Conservation (phyloP, 1,140 invertebrate species). For the Physella acuta region DNA sequence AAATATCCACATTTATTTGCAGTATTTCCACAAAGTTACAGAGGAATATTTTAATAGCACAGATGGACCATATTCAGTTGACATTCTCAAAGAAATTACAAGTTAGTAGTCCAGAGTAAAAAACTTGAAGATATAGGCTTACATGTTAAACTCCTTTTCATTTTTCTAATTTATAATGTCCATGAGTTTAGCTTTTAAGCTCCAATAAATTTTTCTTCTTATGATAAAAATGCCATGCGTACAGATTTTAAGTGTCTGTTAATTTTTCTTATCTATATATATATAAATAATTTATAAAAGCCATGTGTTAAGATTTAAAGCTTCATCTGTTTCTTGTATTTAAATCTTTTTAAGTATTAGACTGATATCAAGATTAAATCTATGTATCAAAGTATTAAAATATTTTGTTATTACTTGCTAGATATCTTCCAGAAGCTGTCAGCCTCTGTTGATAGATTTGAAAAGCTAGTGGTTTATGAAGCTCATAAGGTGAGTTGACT, state of each 20-base stretch:
- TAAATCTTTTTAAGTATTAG: background rate
- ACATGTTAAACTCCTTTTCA: no score
- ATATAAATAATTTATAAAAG: background rate
- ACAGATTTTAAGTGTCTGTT: background rate
- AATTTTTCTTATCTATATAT: background rate
- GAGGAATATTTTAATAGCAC: constrained; percentile 52
- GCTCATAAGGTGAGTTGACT: constrained; percentile 45
- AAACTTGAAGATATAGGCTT: no score
- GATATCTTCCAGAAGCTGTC: constrained; percentile 59
- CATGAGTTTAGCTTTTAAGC: no score
- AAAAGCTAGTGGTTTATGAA: constrained; percentile 48
- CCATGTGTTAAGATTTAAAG: background rate
- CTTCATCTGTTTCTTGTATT: background rate
- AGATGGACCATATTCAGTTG: constrained; percentile 48
- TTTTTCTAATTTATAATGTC: no score
- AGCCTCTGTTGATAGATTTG: constrained; percentile 45
- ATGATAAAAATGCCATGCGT: background rate
- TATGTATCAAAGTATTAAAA: background rate
- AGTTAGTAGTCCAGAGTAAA: no score
- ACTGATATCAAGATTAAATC: background rate
- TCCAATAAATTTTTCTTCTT: no score
- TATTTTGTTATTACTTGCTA: constrained; percentile 33
- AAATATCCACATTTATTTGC: background rate
- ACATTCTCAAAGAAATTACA: constrained; percentile 59
- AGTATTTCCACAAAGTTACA: constrained; percentile 53